Evolutionary conservation across 2,888 invertebrate species (phyloP).

Genomic region (Meloe dianella): DNA sequence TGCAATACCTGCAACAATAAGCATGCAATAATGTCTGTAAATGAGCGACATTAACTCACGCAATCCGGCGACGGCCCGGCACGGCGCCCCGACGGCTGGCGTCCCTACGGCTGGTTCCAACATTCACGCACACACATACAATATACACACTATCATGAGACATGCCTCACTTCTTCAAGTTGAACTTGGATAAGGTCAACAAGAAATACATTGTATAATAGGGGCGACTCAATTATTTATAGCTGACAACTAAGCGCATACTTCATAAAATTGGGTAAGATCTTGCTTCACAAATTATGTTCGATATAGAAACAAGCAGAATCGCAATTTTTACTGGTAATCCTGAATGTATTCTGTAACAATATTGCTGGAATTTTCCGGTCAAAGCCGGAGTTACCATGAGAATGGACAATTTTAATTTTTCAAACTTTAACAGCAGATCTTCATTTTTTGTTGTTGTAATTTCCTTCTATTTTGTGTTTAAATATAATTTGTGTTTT

Average conservation of each 20-base stretch:
- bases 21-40: conserved; percentile 42
- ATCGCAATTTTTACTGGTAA: no score
- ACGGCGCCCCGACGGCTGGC: conserved; percentile 46
- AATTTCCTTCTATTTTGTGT: no score
- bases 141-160: conserved; percentile 18
- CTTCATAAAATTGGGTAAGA: background rate
- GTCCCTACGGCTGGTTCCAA: conserved; percentile 32
- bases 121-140: conserved; percentile 18
- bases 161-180: conserved; percentile 18
- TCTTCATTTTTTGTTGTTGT: no score
- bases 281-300: background rate
- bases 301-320: background rate
- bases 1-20: conserved; percentile 37
- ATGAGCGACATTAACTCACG: conserved; percentile 46
- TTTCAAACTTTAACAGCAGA: no score
- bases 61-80: conserved; percentile 43
- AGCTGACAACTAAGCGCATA: conserved; percentile 14
- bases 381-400: no score
- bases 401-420: no score
- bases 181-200: conserved; percentile 27
- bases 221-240: conserved; percentile 27
- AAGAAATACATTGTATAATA: conserved; percentile 26
- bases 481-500: background rate
- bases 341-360: no score
- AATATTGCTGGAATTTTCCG: no score